Conservation (phyloP, 2,113 vertebrate genomes). For the Sorex araneus region DNA sequence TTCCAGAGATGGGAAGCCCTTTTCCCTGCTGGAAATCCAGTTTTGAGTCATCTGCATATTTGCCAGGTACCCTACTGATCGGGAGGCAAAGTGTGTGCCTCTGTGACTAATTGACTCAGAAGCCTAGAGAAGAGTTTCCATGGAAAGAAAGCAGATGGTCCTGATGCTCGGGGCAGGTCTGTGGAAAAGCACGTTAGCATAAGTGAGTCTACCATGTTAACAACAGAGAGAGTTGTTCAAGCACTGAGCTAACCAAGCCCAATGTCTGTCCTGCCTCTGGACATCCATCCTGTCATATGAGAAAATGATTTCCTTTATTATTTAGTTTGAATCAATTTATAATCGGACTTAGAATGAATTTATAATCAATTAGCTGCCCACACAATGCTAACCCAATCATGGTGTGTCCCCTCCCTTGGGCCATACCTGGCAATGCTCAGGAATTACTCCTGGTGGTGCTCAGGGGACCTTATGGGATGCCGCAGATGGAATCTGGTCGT, state of each 20-base stretch:
- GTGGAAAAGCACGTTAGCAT: not conserved
- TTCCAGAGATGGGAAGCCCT: not conserved
- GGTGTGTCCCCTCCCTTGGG: not conserved
- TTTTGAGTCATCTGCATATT: not conserved
- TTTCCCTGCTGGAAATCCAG: slow-evolving; percentile 8
- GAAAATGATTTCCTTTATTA: slow-evolving; percentile 32
- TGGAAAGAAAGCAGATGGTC: not conserved
- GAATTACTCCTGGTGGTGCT: no score
- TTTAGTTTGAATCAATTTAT: slow-evolving; percentile 39
- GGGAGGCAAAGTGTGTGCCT: not conserved
- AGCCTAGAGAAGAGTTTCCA: not conserved
- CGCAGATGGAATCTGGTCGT: no score
- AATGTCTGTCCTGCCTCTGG: not conserved
- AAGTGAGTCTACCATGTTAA: slow-evolving; percentile 8
- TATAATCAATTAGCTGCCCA: not conserved
- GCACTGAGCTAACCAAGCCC: not conserved
- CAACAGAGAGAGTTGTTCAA: not conserved
- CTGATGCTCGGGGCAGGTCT: not conserved
- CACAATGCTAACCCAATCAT: not conserved
- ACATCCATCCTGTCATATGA: not conserved
- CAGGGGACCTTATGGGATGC: no score
- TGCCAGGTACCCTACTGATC: not conserved
- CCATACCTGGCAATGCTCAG: not conserved
- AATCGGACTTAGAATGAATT: not conserved
- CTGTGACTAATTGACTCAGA: not conserved